Base-by-base conservation (phyloP, 2,113 vertebrate genomes). In the Oceanites oceanicus region DNA sequence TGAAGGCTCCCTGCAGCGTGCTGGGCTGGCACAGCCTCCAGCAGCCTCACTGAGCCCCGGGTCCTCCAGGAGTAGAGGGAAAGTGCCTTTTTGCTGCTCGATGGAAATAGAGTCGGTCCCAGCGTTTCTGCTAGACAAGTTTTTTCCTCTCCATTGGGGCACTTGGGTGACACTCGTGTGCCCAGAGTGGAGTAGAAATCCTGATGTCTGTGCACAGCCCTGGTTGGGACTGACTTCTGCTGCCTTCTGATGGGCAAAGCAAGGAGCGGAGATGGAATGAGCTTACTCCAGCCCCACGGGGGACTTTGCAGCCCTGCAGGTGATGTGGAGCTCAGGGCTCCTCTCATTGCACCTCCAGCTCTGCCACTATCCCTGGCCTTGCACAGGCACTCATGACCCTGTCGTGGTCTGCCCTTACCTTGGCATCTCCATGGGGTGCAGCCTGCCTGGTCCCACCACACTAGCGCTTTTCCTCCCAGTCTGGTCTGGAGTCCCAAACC, bases 371-470 rank as follows among this genome's bases (percentile, higher is more conserved):
- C 29, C 38, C 47, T 67, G 56, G 55, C 59, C 45, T 62, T 56
- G 68, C 68, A 56, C 34, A 21, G 38, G 20, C 30, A 8, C 59
- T 56, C 21, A 52, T 14, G 2, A 18, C 73, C 15, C 38, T 65
- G 10, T 13, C 2, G 8, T 2, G 2, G 22, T 3, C 68, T 36
- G 49, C 44, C 15, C 15, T 13, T 13, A 1, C 56, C 56, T 75
- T 0, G 0, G 34, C 4, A 2, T 61, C 44, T 25, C 75, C 32
- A 5, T 0, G 1, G 21, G 30, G 34, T 23, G 40, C 10, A 66
- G 17, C 79, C 59, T 81, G 27, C 38, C 47, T 56, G 49, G 8
- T 45, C 18, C 56, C 75, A 66, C 27, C 34, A 15, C 13, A 18
- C 15, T 6, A 15, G 8, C 0, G 0, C 38, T 49, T 36, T 34